These are phyloP conservation scores for Euleptes europaea DNA, from an alignment of 2,113 vertebrate species.

Conservation along the genomic window DNA sequence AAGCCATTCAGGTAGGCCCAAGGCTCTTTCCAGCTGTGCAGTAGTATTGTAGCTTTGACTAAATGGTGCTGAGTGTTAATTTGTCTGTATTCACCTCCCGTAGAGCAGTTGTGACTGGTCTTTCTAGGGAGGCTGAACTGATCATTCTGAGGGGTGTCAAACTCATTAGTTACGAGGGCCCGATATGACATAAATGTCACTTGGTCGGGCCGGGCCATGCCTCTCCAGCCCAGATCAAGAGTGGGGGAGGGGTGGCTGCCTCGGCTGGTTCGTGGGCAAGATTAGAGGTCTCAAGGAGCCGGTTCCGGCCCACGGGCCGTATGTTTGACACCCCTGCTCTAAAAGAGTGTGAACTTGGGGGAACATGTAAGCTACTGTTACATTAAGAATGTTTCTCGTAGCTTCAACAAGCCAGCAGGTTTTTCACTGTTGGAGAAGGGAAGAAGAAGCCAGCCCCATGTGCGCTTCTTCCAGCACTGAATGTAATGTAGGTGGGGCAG, in stretches of 20 bases:
- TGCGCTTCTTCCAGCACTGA: background rate
- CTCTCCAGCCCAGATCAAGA: no score
- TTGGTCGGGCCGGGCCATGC: no score
- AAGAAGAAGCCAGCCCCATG: background rate
- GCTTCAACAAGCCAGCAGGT: background rate
- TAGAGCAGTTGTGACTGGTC: background rate
- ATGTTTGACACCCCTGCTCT: no score
- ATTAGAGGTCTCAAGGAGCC: no score
- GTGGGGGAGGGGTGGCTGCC: no score
- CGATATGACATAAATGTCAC: no score
- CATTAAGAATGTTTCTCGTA: background rate
- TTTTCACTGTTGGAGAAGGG: background rate
- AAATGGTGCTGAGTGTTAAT: background rate
- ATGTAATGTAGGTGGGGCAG: no score
- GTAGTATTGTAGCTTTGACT: background rate
- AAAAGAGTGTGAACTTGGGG: background rate
- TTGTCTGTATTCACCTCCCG: background rate
- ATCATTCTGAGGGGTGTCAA: background rate
- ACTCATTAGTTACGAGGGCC: no score
- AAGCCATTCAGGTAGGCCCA: conserved; percentile 85
- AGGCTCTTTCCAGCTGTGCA: background rate
- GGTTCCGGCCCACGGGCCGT: no score
- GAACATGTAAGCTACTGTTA: background rate
- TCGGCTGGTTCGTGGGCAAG: no score
- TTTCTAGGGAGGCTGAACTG: background rate